Evolutionary conservation across 2,797 vertebrate genomes (phyloP), one percentile per base, ranked within the genome.

Genomic region (Cuculus canorus): DNA sequence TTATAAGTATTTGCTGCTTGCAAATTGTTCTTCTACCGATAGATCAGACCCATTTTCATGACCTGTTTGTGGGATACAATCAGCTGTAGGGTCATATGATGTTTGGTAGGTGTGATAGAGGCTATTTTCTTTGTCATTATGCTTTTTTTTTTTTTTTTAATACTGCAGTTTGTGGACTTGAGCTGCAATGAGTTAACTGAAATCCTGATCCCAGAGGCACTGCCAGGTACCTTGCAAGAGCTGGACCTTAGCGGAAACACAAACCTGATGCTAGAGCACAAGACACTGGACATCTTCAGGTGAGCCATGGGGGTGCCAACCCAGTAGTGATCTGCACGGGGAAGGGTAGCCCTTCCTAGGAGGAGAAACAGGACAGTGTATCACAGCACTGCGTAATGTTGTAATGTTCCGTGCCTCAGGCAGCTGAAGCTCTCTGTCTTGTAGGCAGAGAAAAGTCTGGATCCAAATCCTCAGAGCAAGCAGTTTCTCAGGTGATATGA

Each of bases 121-220:
- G 85, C 60, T 73, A 69, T 68, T 86, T 77, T 92, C 61, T 82
- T 93, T 79, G 41, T 84, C 50, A 5, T 78, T 77, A 28, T 92
- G 78, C 27, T 39, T 39, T 39, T 39, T 39, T 39, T n/a, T n/a
- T 63, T 73, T 95, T 90, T 91, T 79, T 86, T 92, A 78, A 65
- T 95, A 59, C 66, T 95, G 59, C 92, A 99, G 99, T 98, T 99
- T 87, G 99, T 99, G 80, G 99, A 99, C 95, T 97, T 99, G 90
- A 99, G 99, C 97, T 99, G 99, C 97, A 99, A 99, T 48, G 98
- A 99, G 86, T 98, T 99, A 97, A 99, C 98, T 41, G 99, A 99
- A 98, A 99, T 99, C 96, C 97, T 98, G 93, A 97, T 99, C 93
- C 98, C 99, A 2, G 99, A 99, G 63, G 98, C 98, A 30, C 96